Conservation (phyloP, 2,888 invertebrate species). For the Eupsilia transversa region DNA sequence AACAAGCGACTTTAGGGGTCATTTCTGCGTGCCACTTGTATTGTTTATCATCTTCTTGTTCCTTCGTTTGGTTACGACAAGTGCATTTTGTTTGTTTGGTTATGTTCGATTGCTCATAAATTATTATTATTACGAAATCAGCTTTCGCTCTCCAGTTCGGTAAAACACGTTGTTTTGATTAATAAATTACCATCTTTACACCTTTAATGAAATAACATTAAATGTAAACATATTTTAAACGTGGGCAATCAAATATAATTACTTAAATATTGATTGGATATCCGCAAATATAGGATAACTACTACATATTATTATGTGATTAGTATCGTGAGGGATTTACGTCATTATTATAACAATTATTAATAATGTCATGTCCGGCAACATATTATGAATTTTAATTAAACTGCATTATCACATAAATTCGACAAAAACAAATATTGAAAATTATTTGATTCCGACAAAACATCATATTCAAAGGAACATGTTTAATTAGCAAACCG, state of each 20-base stretch:
- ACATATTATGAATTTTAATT: slow-evolving; percentile 20
- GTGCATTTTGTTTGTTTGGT: slow-evolving; percentile 54
- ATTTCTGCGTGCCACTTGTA: slow-evolving; percentile 53
- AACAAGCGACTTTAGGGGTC: slow-evolving; percentile 49
- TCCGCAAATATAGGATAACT: slow-evolving; percentile 14
- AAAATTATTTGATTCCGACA: slow-evolving; percentile 3
- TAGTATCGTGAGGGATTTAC: slow-evolving; percentile 4
- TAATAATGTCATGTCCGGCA: slow-evolving; percentile 3
- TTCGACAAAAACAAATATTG: slow-evolving; percentile 15
- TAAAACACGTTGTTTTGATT: slow-evolving; percentile 18
- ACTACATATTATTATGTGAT: background rate
- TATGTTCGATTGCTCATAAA: slow-evolving; percentile 51
- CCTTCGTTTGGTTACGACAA: slow-evolving; percentile 50
- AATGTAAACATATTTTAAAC: slow-evolving; percentile 13
- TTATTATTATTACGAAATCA: slow-evolving; percentile 53
- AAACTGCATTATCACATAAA: slow-evolving; percentile 7
- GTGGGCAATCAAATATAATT: slow-evolving; percentile 14
- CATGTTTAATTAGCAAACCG: slow-evolving; percentile 4
- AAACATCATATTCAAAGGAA: slow-evolving; percentile 7
- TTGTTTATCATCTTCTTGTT: slow-evolving; percentile 61
- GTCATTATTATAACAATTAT: slow-evolving; percentile 19
- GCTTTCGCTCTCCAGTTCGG: slow-evolving; percentile 41
- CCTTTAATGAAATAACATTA: background rate
- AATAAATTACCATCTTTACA: slow-evolving; percentile 11
- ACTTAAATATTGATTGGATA: slow-evolving; percentile 20